Evolutionary conservation across 1,140 invertebrate species (phyloP), one percentile per base, ranked within the genome.

Genomic region (Acarapis woodi): DNA sequence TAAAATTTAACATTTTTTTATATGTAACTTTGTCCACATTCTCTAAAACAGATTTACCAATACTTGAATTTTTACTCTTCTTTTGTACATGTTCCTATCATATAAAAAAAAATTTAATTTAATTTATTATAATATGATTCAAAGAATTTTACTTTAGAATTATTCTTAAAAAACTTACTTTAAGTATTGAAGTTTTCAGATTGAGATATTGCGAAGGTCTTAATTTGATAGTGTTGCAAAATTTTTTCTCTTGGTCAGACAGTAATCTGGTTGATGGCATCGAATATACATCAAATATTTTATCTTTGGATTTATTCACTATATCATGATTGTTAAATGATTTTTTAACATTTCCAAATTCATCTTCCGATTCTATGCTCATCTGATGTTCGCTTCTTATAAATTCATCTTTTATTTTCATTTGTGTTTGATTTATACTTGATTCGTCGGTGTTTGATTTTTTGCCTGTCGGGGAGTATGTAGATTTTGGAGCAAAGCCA

Each of bases 121-220:
- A 14, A 28, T 8, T 14, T 9, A 28, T 28, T 28, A 28, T 8
- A 28, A 8, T 9, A 28, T 8, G 8, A 28, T 9, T 9, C 14
- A 28, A 8, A 14, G 25, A 8, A 8, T n/a, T n/a, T n/a, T n/a
- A n/a, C n/a, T n/a, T 26, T 26, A n/a, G 25, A 6, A 26, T 6
- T 26, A 26, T 26, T 26, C 25, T n/a, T 26, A 32, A 32, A 3
- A 35, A 14, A 37, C 43, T 50, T 48, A 57, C 58, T 44, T 53
- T 47, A 35, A 60, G 46, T 35, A 63, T 51, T 22, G 62, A 47
- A 0, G 61, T 59, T 49, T 66, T 66, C 39, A 65, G 45, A 5
- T 61, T 62, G 23, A 62, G 54, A 49, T 64, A 66, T 42, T 62
- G 58, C 26, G 61, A 53, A 25, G 64, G 64, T 20, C 54, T 55